A percentile compares a stretch with the other conserved stretches of the same genome.
Conservation (phyloP, 2,888 invertebrate species). For the Lucinisca nassula region DNA sequence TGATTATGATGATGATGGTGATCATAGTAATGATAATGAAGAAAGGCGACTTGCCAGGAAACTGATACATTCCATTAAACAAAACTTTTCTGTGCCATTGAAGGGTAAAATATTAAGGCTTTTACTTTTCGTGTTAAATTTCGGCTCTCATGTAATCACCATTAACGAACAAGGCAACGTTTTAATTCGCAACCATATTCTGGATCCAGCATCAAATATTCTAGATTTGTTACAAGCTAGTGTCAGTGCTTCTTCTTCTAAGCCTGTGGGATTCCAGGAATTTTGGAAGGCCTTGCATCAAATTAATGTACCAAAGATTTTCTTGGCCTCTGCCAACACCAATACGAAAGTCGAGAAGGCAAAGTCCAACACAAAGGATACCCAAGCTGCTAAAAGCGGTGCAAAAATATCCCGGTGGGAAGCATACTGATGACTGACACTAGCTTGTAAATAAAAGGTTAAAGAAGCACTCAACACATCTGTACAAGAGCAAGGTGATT, state of each 20-base stretch:
- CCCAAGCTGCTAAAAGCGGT: too few relatives aligned
- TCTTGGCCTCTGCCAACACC: too few relatives aligned
- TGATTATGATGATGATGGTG: too few relatives aligned
- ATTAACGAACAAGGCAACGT: background rate
- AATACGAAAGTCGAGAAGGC: too few relatives aligned
- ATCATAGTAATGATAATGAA: background rate
- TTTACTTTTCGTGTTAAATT: background rate
- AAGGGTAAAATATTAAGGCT: background rate
- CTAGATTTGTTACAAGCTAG: conserved; percentile 1
- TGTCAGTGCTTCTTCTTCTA: background rate
- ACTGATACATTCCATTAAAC: background rate
- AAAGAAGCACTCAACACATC: too few relatives aligned
- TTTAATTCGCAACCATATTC: background rate
- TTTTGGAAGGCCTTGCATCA: background rate
- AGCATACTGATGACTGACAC: too few relatives aligned
- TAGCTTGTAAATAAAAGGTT: too few relatives aligned
- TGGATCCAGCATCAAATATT: background rate
- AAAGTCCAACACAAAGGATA: too few relatives aligned
- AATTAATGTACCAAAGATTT: background rate
- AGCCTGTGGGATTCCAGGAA: background rate
- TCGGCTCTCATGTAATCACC: background rate
- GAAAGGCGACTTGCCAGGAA: background rate
- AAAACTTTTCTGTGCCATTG: background rate
- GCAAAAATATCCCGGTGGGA: too few relatives aligned
- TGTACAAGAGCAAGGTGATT: too few relatives aligned